A percentile compares a stretch with the other conserved stretches of the same genome.
Conservation (phyloP, 2,113 vertebrate genomes). For the Hassar affinis region DNA sequence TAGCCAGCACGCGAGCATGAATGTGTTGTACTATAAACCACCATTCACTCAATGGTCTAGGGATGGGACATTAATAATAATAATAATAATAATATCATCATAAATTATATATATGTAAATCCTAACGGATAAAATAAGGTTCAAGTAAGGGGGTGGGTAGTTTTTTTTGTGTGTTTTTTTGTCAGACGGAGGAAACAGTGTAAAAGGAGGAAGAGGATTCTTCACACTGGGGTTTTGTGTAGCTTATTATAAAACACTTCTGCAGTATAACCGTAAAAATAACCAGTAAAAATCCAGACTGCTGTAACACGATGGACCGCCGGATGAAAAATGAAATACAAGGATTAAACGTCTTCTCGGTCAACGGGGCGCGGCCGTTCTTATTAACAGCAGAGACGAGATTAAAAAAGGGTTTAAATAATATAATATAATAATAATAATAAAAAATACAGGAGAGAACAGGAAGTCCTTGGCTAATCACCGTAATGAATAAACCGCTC, state of each 20-base stretch:
- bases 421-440: background rate
- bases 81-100: background rate
- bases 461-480: slow-evolving; percentile 15
- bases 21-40: slow-evolving; percentile 57
- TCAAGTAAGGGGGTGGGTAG: slow-evolving; percentile 32
- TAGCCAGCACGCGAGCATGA: slow-evolving; percentile 54
- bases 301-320: background rate
- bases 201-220: background rate
- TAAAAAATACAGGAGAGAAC: background rate
- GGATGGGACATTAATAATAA: slow-evolving; percentile 18
- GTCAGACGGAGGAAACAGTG: background rate
- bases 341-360: background rate
- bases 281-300: background rate
- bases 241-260: slow-evolving; percentile 36
- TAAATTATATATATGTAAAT: background rate
- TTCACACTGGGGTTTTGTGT: background rate
- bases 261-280: slow-evolving; percentile 5
- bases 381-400: background rate
- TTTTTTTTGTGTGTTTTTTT: background rate
- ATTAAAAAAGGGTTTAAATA: background rate
- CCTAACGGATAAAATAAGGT: slow-evolving; percentile 12
- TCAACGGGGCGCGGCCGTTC: background rate
- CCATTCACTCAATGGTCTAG: slow-evolving; percentile 48
- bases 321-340: background rate
- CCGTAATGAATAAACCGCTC: background rate